Percentiles rank a stretch among this genome's conserved stretches.
These are phyloP conservation scores for Anoplolepis gracilipes DNA, from an alignment of 1,140 invertebrate species.

Conservation along the genomic window DNA sequence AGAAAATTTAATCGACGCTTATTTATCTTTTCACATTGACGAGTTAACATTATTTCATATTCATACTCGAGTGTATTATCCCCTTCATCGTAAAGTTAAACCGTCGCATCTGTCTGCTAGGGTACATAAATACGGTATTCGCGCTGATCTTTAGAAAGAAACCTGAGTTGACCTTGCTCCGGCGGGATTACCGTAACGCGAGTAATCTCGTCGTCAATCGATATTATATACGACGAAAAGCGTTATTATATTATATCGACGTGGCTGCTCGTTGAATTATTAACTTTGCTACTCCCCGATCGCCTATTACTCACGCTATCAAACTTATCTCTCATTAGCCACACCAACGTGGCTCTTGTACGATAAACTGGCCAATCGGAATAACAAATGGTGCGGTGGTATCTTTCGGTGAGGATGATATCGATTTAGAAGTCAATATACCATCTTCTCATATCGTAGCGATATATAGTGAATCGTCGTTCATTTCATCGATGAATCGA, in stretches of 20 bases:
- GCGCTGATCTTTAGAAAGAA: neutral
- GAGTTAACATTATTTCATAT: neutral
- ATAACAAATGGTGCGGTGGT: constrained; percentile 35
- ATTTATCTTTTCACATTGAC: neutral
- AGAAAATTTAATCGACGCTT: neutral
- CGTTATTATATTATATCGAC: no score
- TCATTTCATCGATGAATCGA: constrained; percentile 3
- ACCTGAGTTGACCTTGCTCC: neutral
- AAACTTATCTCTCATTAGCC: constrained; percentile 68
- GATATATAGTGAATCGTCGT: neutral
- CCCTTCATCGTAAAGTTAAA: constrained; percentile 1
- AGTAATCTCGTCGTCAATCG: constrained; percentile 37
- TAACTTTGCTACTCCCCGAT: constrained; percentile 45
- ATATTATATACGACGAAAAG: constrained; percentile 36
- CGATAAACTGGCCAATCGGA: constrained; percentile 59
- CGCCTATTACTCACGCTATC: constrained; percentile 55
- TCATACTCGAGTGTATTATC: neutral
- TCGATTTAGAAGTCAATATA: constrained; percentile 60
- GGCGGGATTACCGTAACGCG: constrained; percentile 15
- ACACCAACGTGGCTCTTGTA: constrained; percentile 11
- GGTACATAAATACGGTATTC: neutral
- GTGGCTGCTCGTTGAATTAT: constrained; percentile 55
- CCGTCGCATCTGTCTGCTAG: neutral
- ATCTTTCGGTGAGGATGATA: constrained; percentile 19
- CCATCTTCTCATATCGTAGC: constrained; percentile 24